Evolutionary conservation across 2,888 invertebrate species (phyloP).

Genomic region (Nymphalis urticae): DNA sequence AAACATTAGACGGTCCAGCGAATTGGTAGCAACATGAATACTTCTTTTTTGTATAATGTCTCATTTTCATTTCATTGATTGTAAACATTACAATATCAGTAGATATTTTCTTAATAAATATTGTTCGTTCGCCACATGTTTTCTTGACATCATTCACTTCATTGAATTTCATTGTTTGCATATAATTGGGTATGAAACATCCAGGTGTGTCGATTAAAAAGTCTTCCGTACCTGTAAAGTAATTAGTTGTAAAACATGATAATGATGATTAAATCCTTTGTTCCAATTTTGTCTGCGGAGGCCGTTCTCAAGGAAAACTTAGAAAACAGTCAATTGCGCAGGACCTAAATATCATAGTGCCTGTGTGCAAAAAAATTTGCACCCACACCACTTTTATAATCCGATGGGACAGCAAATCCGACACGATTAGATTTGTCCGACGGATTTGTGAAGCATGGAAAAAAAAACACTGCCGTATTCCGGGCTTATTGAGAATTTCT

Average conservation of each 20-base stretch:
- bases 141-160: constrained; percentile 37
- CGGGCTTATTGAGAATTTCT: too few relatives aligned
- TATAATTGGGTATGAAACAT: constrained; percentile 60
- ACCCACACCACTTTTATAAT: too few relatives aligned
- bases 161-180: constrained; percentile 46
- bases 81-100: constrained; percentile 46
- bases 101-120: constrained; percentile 47
- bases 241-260: background rate
- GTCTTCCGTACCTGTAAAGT: constrained; percentile 42
- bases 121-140: constrained; percentile 50
- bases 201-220: constrained; percentile 58
- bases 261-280: too few relatives aligned
- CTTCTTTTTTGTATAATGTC: constrained; percentile 39
- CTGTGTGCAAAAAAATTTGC: too few relatives aligned
- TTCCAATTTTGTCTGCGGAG: too few relatives aligned
- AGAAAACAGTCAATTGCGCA: too few relatives aligned
- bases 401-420: too few relatives aligned
- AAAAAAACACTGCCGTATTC: too few relatives aligned
- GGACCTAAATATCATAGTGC: too few relatives aligned
- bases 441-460: too few relatives aligned
- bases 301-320: too few relatives aligned
- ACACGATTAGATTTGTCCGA: too few relatives aligned
- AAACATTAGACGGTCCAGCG: constrained; percentile 42
- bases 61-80: constrained; percentile 47
- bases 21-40: constrained; percentile 56